phyloP scores from a whole-genome alignment of 2,888 invertebrate species.

The Tenthredo scrophulariae region DNA sequence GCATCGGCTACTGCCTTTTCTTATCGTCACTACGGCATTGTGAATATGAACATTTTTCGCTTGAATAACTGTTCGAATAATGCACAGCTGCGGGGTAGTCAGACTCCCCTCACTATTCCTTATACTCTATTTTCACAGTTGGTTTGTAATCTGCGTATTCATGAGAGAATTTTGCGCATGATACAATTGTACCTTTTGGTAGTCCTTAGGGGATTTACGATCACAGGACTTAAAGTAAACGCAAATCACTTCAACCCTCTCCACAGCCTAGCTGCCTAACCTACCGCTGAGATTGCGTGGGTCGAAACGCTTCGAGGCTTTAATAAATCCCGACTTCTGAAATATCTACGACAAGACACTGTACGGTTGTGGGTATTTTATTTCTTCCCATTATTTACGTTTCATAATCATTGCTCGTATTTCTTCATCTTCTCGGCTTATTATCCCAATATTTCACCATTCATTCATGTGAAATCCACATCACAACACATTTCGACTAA shows the following conservation, averaged over 20 bases:
- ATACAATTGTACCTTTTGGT: slow-evolving; percentile 15
- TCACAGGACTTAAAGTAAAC: neutral
- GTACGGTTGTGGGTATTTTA: neutral
- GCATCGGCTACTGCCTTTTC: neutral
- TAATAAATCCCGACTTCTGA: neutral
- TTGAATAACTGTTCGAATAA: slow-evolving; percentile 1
- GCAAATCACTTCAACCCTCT: slow-evolving; percentile 13
- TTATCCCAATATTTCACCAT: neutral
- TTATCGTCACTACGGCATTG: neutral
- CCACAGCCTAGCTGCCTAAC: neutral
- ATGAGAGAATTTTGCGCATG: slow-evolving; percentile 2
- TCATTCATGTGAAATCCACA: neutral
- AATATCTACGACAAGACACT: neutral
- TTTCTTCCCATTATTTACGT: neutral
- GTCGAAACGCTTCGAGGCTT: slow-evolving; percentile 18
- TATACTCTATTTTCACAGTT: slow-evolving; percentile 4
- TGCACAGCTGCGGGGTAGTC: neutral
- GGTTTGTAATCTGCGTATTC: slow-evolving; percentile 12
- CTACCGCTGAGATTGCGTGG: neutral
- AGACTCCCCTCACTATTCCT: neutral
- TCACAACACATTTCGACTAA: neutral
- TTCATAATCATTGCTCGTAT: neutral
- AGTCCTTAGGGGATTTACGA: neutral
- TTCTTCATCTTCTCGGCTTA: neutral
- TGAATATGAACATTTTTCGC: neutral